Evolutionary conservation across 2,113 vertebrate genomes (phyloP).

Genomic region (Serinus canaria): DNA sequence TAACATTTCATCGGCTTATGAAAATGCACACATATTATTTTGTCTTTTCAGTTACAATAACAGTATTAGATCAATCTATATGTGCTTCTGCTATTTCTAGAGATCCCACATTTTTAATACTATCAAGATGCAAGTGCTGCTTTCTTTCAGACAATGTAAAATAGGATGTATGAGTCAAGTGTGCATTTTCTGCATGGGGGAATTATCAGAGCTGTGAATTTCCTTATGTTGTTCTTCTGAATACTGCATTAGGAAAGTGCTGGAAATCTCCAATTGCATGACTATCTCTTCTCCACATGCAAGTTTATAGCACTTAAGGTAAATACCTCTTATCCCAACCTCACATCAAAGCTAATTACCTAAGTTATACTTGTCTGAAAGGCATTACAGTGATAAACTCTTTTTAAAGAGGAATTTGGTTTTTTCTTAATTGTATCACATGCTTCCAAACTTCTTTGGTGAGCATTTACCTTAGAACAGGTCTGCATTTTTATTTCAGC

Average conservation of each 20-base stretch:
- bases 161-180: neutral
- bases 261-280: neutral
- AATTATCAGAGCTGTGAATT: neutral
- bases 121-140: neutral
- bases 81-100: neutral
- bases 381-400: neutral
- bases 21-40: neutral
- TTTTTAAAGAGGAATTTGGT: neutral
- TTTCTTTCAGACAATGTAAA: neutral
- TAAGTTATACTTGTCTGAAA: neutral
- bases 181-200: neutral
- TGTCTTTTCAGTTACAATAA: neutral
- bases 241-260: neutral
- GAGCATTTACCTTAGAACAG: neutral
- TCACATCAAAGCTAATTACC: neutral
- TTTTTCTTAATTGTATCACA: neutral
- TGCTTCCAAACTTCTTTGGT: neutral
- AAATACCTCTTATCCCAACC: neutral
- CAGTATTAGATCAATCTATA: neutral
- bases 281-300: neutral
- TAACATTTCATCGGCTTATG: neutral
- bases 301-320: neutral
- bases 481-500: neutral
- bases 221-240: neutral
- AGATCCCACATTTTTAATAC: neutral